Evolutionary conservation across 2,113 vertebrate species (phyloP).

Genomic region (Caranx melampygus): DNA sequence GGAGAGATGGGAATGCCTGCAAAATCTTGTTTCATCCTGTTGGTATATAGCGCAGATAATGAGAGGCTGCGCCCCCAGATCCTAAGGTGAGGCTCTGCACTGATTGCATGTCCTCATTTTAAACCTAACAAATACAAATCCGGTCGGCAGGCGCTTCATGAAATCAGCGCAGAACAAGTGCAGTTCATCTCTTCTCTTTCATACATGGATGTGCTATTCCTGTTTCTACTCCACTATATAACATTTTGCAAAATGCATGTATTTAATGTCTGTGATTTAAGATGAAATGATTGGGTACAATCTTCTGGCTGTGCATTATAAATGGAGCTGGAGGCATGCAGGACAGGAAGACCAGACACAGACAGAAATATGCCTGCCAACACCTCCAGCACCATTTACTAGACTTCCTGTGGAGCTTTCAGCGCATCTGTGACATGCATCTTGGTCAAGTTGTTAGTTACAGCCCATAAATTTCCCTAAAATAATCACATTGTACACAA

Average conservation of each 20-base stretch:
- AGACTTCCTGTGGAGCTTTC: neutral
- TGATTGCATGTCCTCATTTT: conserved; percentile 30
- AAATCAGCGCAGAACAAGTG: neutral
- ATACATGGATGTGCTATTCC: neutral
- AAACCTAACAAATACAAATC: neutral
- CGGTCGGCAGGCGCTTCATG: neutral
- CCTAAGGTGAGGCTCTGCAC: conserved; percentile 1
- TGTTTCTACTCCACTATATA: neutral
- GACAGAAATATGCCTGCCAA: too few species aligned
- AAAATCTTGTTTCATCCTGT: conserved; percentile 1
- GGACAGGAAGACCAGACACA: neutral
- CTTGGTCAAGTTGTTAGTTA: neutral
- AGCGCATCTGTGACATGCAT: neutral
- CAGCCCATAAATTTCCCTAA: neutral
- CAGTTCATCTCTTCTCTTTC: neutral
- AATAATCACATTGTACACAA: neutral
- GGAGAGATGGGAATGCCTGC: conserved; percentile 3
- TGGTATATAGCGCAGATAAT: conserved; percentile 20
- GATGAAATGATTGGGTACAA: neutral
- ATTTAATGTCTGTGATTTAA: neutral
- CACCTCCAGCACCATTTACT: neutral
- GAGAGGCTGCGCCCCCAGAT: conserved; percentile 15
- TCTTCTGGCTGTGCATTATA: neutral
- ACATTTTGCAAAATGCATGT: neutral
- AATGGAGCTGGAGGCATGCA: neutral